Evolutionary conservation across 1,140 invertebrate genomes (phyloP), one percentile per base, ranked within the genome.

Genomic region (Saccostrea glomerata): DNA sequence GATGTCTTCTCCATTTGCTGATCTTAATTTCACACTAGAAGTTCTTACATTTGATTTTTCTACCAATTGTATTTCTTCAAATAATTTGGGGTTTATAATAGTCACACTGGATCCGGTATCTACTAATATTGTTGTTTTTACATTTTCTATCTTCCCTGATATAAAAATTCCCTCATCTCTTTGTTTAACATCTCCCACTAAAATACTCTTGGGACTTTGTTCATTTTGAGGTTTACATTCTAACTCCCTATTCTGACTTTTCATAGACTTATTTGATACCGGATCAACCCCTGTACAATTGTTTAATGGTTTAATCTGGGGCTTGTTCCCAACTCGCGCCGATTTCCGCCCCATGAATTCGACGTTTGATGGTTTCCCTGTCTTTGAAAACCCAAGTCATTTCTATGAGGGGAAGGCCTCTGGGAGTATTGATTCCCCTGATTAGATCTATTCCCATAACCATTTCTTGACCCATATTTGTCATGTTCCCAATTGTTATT

Each of bases 131-230:
- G 77, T 36, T 87, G 47, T 40, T 60, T 3, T 7, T 36, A 60
- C 36, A 54, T 86, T 73, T 54, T 58, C 17, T 15, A 82, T 56
- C 58, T 58, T 56, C 25, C 66, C 86, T 56, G 23, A 12, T 23
- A 86, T 55, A 82, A 86, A 86, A 36, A 82, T 13, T 58, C 86
- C 86, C 55, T 86, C 86, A 77, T 86, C 36, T 55, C 12, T 56
- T 54, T 66, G 13, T 20, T n/a, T 54, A 13, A 54, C 13, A 55
- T 86, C 73, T 55, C 70, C 70, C 15, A 86, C 30, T 56, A 55
- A 25, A 47, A 82, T 36, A 17, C 12, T 58, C 55, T 30, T 86
- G n/a, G 86, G 86, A 66, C n/a, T 55, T 56, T 23, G 9, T n/a
- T 70, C 9, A n/a, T 2, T n/a, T 2, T 70, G 63, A 23, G 63